phyloP scores from a whole-genome alignment of 2,888 invertebrate genomes.

The Smittia aterrima region DNA sequence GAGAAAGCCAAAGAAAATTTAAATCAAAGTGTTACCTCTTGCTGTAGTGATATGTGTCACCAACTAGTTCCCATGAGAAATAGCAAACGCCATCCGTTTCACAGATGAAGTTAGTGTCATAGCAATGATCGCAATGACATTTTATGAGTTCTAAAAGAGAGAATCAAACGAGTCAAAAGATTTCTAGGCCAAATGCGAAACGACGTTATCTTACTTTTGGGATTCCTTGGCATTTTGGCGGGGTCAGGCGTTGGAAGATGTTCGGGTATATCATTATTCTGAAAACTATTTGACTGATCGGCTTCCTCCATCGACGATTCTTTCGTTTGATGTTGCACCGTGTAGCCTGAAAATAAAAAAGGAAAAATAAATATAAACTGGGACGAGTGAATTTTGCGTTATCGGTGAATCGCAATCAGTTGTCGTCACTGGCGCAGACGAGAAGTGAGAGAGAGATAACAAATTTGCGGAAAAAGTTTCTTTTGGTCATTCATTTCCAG shows the following conservation, averaged over 20 bases:
- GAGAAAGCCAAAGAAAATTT: constrained; percentile 16
- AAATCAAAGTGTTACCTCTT: constrained; percentile 68
- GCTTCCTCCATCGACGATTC: not conserved
- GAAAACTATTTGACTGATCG: not conserved
- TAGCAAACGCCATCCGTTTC: constrained; percentile 88
- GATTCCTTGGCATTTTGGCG: constrained; percentile 11
- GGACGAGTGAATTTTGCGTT: no score
- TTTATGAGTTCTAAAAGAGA: constrained; percentile 58
- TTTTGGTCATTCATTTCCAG: not conserved
- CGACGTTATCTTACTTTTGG: constrained; percentile 33
- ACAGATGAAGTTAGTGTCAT: constrained; percentile 74
- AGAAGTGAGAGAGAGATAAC: no score
- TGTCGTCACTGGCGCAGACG: no score
- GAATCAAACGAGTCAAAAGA: constrained; percentile 1
- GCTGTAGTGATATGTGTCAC: constrained; percentile 61
- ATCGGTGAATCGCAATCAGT: no score
- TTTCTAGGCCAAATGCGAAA: constrained; percentile 3
- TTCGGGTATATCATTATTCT: constrained; percentile 5
- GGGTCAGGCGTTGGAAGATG: constrained; percentile 22
- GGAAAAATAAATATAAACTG: no score
- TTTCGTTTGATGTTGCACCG: not conserved
- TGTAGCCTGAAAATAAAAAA: not conserved
- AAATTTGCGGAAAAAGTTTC: not conserved
- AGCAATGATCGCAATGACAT: constrained; percentile 81
- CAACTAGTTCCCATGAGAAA: constrained; percentile 69